A percentile compares a stretch with the other conserved stretches of the same genome.
Evolutionary conservation across 2,797 vertebrate genomes (phyloP).

Genomic region (Emys orbicularis): DNA sequence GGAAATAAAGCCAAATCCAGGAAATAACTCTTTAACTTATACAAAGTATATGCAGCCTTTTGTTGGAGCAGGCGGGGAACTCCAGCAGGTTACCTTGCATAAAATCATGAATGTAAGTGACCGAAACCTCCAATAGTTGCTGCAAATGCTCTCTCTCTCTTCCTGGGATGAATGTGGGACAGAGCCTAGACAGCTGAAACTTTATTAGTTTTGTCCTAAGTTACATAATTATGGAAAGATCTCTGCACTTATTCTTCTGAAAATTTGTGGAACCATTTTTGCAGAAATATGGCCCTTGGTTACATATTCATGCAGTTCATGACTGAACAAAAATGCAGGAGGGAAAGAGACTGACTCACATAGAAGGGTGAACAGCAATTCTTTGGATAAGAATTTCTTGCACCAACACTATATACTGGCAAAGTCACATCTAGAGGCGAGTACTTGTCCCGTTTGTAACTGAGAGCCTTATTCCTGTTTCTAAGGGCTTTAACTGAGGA

Average conservation of each 20-base stretch:
- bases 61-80: fast-evolving
- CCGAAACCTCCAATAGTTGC: not conserved
- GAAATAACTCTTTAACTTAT: not conserved
- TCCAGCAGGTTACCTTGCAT: not conserved
- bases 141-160: not conserved
- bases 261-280: not conserved
- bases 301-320: not conserved
- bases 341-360: fast-evolving
- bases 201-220: not conserved
- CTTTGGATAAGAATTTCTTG: not conserved
- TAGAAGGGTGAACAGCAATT: not conserved
- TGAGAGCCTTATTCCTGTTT: not conserved
- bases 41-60: not conserved
- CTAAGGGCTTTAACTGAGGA: not conserved
- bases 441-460: not conserved
- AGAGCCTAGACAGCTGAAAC: not conserved
- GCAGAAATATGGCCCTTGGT: not conserved
- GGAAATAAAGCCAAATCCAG: not conserved
- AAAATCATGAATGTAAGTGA: not conserved
- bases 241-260: not conserved
- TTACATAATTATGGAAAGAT: not conserved
- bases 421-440: not conserved
- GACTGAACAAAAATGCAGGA: not conserved
- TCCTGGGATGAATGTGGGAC: not conserved
- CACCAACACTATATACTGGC: not conserved